Base-by-base conservation (phyloP, 2,797 vertebrate genomes). In the Eupleurogrammus muticus region DNA sequence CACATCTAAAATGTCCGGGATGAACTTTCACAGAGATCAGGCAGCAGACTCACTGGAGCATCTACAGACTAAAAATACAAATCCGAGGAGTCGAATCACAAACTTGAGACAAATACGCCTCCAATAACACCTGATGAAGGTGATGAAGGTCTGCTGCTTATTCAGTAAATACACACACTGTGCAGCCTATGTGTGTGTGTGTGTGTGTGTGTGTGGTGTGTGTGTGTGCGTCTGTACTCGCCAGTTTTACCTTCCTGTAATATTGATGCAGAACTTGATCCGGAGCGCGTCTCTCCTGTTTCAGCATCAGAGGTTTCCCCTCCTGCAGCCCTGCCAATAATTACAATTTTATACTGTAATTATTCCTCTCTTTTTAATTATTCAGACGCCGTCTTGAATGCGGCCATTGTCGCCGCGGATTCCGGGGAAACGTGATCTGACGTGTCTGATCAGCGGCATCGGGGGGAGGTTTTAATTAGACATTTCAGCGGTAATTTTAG, bases 321-420 rank as follows among this genome's bases (percentile, higher is more conserved):
- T 28, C 89, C 90, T 84, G 84, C 85, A 62, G 63, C 81, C 80
- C 94, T 90, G 76, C 87, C 94, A 91, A 88, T 91, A 96, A 97
- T 96, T 94, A 96, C 96, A 96, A 94, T 94, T 93, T 93, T 93
- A 88, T 91, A 94, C 94, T 95, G 95, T 97, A 96, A 98, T 97
- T 98, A 97, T 96, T 95, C 93, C 88, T 93, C 90, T 93, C 90
- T 85, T 95, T 90, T 96, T 93, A 96, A 97, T 97, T 96, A 97
- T 97, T 95, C 88, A 96, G 90, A 90, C 82, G 81, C 87, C 84
- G 85, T 84, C 88, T 52, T 92, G 92, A 93, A 93, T 90, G 91
- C 83, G 70, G 80, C 88, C 91, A 83, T 92, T 92, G 92, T 93
- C 91, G 84, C 81, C 50, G 84, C 88, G 77, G 82, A 90, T 92